phyloP scores from a whole-genome alignment of 2,797 vertebrate genomes.

The Natrix natrix region DNA sequence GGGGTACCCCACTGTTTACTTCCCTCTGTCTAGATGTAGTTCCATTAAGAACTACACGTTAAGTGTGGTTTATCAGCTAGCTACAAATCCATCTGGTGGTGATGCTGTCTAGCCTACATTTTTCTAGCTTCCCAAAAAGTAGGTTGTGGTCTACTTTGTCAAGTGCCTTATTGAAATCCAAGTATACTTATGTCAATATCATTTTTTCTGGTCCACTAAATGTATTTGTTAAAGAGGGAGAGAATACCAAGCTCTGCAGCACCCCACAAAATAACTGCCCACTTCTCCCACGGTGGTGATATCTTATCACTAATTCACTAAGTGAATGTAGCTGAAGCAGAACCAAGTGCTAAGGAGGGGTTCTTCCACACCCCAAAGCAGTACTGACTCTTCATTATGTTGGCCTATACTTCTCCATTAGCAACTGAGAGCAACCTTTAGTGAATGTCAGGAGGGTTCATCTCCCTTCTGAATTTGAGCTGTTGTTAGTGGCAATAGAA shows the following conservation, averaged over 20 bases:
- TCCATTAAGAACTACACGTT: not conserved
- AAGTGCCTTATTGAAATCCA: not conserved
- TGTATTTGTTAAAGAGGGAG: not conserved
- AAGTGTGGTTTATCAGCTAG: not conserved
- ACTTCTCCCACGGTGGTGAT: not conserved
- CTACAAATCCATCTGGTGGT: not conserved
- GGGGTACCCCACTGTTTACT: not conserved
- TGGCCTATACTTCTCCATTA: not conserved
- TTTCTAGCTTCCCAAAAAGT: not conserved
- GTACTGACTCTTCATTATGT: not conserved
- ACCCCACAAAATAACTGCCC: not conserved
- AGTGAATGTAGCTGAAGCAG: not conserved
- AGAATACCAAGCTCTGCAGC: not conserved
- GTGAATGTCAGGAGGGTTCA: not conserved
- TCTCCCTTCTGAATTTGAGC: not conserved
- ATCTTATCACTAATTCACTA: not conserved
- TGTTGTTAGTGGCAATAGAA: not conserved
- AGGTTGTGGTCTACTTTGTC: not conserved
- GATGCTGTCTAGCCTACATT: not conserved
- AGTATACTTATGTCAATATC: not conserved
- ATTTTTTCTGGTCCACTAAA: not conserved
- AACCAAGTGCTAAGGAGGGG: not conserved
- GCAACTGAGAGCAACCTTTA: not conserved
- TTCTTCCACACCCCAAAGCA: not conserved
- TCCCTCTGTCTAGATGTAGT: not conserved